Base-by-base conservation (phyloP, 2,888 invertebrate species). In the Agrochola macilenta region DNA sequence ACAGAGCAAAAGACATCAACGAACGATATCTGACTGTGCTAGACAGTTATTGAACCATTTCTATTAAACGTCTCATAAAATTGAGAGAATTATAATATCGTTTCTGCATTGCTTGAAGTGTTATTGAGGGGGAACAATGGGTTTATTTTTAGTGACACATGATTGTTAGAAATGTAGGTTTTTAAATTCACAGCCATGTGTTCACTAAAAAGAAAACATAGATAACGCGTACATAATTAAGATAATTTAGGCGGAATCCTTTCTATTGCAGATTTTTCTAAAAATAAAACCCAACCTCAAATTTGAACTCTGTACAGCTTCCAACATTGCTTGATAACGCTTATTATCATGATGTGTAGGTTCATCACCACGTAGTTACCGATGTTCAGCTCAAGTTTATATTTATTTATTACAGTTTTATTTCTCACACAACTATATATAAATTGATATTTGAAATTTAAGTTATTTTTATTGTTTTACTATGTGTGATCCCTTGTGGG, bases 1-100 rank as follows among this genome's bases (percentile, higher is more conserved):
- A 14, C 52, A 52, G 35, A 79, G 68, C 79, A 87, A 87, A 85
- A 87, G 85, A 88, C 82, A 88, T 87, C 87, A 88, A 87, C 87
- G 83, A 73, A 60, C 54, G 2, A 14, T 46, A 54, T 35, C 0
- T 17, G 14, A 17, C 30, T 43, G 14, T n/a, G n/a, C 8, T 30
- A 26, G 3, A 11, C 30, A 12, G 46, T 7, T 14, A 30, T 30
- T 8, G 30, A 17, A 60, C 0, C 8, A 58, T 35, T 35, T 58
- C 23, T 46, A 58, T 35, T 71, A 7, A 5, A 17, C 3, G 17
- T 35, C 5, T 35, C 14, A 49, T 49, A 20, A 72, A 26, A 49
- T 30, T 20, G 0, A n/a, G 5, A 4, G 46, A 49, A 39, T 20
- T 26, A 49, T n/a, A 49, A 26, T 14, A 26, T 58, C 26, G 58